Evolutionary conservation across 2,113 vertebrate species (phyloP), one percentile per base, ranked within the genome.

Genomic region (Anhinga anhinga): DNA sequence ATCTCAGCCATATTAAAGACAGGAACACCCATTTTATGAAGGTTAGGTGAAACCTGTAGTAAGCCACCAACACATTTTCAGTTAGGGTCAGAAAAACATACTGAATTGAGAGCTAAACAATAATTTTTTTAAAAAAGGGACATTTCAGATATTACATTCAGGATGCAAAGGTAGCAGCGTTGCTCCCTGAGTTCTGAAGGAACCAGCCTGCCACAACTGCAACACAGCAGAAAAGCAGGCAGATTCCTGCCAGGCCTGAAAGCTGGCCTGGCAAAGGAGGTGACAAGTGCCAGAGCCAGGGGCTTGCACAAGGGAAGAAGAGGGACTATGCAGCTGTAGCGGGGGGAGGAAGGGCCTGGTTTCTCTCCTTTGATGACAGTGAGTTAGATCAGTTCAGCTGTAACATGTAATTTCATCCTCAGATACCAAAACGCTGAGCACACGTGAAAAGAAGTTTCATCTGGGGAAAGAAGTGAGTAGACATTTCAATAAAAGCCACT

Each of bases 391-490:
- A 86, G 74, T 50, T 88, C 63, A 95, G 47, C 65, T 71, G 55
- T 38, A 81, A 92, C 55, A 23, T 50, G 77, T 67, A 34, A 90
- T 66, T 88, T 83, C 76, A 95, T 45, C 76, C 77, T 82, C 91
- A 34, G 77, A 86, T 55, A 42, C 45, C 77, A 86, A 86, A 92
- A 74, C 8, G 59, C 27, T 67, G 77, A 92, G 72, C 38, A 34
- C 40, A 69, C 0, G 0, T 16, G n/a, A 32, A 86, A 83, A 63
- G 40, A 76, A 32, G 12, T 1, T 40, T 9, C 50, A 83, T 4
- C 16, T 45, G 30, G 12, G 32, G 9, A 45, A 88, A 86, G 40
- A 56, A 80, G 32, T 3, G 4, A 86, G 62, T 18, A 88, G 55
- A 50, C 2, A 7, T 62, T 66, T 66, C 80, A 86, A 18, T 30